phyloP scores from a whole-genome alignment of 2,113 vertebrate species.

The Telmatochromis sp. region DNA sequence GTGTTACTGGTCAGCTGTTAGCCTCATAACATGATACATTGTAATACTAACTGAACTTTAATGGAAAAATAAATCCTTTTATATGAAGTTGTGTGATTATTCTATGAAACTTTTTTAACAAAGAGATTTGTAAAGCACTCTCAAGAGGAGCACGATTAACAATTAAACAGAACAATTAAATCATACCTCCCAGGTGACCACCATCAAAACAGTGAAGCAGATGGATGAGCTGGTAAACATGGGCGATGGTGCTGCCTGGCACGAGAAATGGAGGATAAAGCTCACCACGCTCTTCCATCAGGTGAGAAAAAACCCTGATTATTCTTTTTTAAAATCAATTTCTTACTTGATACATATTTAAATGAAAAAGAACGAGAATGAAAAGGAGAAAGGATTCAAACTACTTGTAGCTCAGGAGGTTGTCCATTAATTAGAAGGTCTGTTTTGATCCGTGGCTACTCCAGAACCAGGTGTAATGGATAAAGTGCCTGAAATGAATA shows the following conservation, averaged over 20 bases:
- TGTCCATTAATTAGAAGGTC: background rate
- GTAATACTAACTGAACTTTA: background rate
- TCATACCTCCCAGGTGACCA: constrained; percentile 78
- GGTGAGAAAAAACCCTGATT: constrained; percentile 60
- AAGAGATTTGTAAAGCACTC: background rate
- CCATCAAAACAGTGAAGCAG: constrained; percentile 93
- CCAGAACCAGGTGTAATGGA: accelerated
- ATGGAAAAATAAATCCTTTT: background rate
- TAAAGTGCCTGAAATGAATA: background rate
- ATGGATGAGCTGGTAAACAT: constrained; percentile 89
- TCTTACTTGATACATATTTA: background rate
- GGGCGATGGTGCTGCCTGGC: constrained; percentile 84
- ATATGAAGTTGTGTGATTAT: background rate
- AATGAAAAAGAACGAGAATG: background rate
- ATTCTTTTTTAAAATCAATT: background rate
- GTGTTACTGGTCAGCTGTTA: background rate
- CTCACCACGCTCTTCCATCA: constrained; percentile 82
- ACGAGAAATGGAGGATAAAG: constrained; percentile 86
- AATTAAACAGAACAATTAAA: background rate
- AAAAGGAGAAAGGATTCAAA: background rate
- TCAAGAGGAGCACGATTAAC: background rate
- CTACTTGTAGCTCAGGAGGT: background rate
- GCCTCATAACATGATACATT: background rate
- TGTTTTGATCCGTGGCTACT: background rate
- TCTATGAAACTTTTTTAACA: background rate